Conservation (phyloP, 2,113 vertebrate genomes). For the Zapus hudsonius region DNA sequence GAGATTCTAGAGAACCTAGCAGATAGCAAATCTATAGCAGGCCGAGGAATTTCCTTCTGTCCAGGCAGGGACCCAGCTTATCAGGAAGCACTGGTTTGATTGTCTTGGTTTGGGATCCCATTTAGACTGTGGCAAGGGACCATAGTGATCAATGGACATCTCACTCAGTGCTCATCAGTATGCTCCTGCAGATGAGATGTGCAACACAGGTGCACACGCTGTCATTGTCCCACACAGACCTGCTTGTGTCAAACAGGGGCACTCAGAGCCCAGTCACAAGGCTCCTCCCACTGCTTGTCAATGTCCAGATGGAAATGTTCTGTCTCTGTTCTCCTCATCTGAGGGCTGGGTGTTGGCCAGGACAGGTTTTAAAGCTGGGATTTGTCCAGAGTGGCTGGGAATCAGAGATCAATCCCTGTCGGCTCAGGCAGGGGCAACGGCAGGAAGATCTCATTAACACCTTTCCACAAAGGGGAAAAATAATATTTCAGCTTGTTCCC, state of each 20-base stretch:
- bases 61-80: not conserved
- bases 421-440: slow-evolving; percentile 55
- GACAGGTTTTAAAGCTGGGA: slow-evolving; percentile 50
- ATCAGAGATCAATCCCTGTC: not conserved
- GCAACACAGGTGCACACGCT: not conserved
- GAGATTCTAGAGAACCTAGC: not conserved
- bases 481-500: slow-evolving; percentile 75
- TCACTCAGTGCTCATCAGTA: not conserved
- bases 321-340: accelerated
- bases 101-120: too few relatives aligned
- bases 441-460: slow-evolving; percentile 82
- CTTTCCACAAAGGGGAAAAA: slow-evolving; percentile 73
- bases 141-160: not conserved
- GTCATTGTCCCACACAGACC: not conserved
- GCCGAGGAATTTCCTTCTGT: not conserved
- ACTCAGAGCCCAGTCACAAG: not conserved
- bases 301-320: not conserved
- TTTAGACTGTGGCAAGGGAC: not conserved
- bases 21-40: not conserved
- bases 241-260: not conserved
- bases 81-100: accelerated
- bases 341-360: not conserved
- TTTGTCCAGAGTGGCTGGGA: slow-evolving; percentile 19
- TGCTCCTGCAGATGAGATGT: not conserved
- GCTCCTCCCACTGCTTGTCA: not conserved